Evolutionary conservation across 2,113 vertebrate genomes (phyloP).

Genomic region (Capricornis sumatraensis): DNA sequence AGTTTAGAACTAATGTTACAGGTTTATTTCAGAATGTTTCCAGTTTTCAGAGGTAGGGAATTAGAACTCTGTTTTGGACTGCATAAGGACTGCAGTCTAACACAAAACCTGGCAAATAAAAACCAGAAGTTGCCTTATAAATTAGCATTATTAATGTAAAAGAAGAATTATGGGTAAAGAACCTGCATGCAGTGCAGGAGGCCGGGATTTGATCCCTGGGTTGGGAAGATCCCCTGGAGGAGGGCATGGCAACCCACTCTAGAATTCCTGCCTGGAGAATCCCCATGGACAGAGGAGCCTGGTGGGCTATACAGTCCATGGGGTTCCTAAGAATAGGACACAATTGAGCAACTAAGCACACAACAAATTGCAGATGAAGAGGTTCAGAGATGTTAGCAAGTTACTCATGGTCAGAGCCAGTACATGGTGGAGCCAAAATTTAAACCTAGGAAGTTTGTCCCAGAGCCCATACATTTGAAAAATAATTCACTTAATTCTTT

Average conservation of each 20-base stretch:
- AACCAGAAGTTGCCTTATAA: neutral
- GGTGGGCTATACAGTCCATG: neutral
- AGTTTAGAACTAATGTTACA: neutral
- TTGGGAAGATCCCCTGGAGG: neutral
- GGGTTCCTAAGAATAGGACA: neutral
- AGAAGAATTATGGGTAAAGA: neutral
- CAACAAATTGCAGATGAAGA: neutral
- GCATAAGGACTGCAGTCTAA: neutral
- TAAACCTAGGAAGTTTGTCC: neutral
- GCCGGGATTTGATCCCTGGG: neutral
- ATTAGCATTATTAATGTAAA: neutral
- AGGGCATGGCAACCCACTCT: neutral
- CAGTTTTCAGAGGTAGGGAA: neutral
- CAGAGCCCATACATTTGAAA: neutral
- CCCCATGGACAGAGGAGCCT: neutral
- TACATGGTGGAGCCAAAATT: neutral
- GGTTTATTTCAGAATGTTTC: neutral
- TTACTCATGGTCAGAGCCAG: neutral
- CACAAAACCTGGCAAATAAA: neutral
- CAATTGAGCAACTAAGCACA: neutral
- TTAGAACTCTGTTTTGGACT: slow-evolving; percentile 11
- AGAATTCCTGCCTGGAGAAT: neutral
- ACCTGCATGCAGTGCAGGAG: neutral
- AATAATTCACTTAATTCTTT: slow-evolving; percentile 23
- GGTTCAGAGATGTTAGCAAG: neutral